Percentiles rank a stretch among this genome's conserved stretches.
Evolutionary conservation across 2,797 vertebrate species (phyloP).

Genomic region (Vespertilio murinus): DNA sequence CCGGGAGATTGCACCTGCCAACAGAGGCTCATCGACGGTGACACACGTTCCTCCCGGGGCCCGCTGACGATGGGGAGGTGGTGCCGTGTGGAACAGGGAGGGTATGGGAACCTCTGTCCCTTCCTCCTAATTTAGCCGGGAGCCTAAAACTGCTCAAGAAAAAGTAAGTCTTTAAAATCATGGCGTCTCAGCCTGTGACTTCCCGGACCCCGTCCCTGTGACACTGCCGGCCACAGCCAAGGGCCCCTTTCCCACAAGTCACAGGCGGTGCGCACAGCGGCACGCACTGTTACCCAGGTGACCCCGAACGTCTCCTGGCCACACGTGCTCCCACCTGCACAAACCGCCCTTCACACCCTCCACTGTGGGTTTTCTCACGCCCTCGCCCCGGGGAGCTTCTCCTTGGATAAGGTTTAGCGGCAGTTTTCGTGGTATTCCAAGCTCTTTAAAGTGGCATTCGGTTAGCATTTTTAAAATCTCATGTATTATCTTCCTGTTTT

Average conservation of each 20-base stretch:
- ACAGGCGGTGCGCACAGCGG: neutral
- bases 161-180: neutral
- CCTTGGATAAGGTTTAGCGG: neutral
- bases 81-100: no score
- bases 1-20: rapidly evolving
- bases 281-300: neutral
- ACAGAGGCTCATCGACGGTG: rapidly evolving
- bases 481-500: neutral
- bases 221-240: neutral
- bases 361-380: neutral
- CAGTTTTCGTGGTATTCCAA: neutral
- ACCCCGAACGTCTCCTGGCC: neutral
- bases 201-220: neutral
- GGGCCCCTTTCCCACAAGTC: neutral
- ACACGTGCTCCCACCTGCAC: neutral
- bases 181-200: no score
- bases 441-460: slow-evolving; percentile 19
- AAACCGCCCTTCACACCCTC: neutral
- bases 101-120: neutral
- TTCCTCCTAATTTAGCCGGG: neutral
- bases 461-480: neutral
- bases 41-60: neutral
- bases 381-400: neutral
- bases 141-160: neutral
- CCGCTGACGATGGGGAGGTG: neutral